Conservation (phyloP, 2,113 vertebrate genomes). For the Uropsilus gracilis region DNA sequence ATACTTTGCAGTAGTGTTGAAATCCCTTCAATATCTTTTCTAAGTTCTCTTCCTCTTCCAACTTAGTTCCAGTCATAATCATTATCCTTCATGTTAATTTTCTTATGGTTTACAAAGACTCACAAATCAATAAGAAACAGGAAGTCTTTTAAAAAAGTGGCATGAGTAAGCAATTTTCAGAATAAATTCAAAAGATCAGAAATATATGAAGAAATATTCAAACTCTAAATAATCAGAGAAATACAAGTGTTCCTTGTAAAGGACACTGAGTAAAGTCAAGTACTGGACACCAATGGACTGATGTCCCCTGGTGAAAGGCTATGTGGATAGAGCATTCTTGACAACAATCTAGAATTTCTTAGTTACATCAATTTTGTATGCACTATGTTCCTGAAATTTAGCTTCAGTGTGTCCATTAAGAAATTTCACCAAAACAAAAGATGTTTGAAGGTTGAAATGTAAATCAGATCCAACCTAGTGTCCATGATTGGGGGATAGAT, state of each 20-base stretch:
- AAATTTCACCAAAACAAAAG: no score
- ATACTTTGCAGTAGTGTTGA: not conserved
- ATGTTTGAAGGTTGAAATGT: no score
- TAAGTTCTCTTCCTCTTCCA: not conserved
- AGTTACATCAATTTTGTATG: no score
- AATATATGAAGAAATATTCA: not conserved
- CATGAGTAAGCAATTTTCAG: not conserved
- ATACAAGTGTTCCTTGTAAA: not conserved
- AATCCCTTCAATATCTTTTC: not conserved
- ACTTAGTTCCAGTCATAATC: not conserved
- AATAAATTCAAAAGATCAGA: constrained; percentile 28
- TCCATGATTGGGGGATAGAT: no score
- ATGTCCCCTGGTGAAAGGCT: no score
- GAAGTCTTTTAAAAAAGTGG: not conserved
- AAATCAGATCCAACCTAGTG: no score
- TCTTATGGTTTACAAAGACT: not conserved
- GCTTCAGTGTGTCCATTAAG: no score
- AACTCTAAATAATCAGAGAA: not conserved
- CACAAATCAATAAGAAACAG: constrained; percentile 20
- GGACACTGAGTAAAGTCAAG: no score
- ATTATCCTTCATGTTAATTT: not conserved
- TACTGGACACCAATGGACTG: no score
- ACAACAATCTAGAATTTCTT: no score
- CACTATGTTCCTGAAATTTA: no score
- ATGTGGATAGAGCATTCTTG: no score